Percentiles rank a stretch among this genome's conserved stretches.
phyloP scores from a whole-genome alignment of 2,888 invertebrate species.

The Drosophila neoperkinsi region DNA sequence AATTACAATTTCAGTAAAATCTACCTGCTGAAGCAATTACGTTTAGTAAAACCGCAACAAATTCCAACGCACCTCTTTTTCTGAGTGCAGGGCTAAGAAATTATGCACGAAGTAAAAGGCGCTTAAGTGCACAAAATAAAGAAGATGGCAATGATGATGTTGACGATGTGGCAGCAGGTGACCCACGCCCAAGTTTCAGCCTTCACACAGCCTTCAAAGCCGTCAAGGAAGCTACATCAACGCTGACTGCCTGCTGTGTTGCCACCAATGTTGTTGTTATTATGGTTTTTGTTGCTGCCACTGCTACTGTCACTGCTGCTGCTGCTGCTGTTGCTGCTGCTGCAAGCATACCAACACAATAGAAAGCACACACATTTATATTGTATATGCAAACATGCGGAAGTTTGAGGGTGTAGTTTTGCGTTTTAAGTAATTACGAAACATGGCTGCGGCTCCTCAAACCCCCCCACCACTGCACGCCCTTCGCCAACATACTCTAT shows the following conservation, averaged over 20 bases:
- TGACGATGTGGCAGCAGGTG: conserved; percentile 55
- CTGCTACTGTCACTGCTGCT: neutral
- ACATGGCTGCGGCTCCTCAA: conserved; percentile 21
- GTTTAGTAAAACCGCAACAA: neutral
- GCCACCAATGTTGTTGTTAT: conserved; percentile 29
- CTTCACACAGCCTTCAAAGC: conserved; percentile 32
- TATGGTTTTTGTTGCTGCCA: conserved; percentile 5
- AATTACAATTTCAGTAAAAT: neutral
- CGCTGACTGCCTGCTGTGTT: conserved; percentile 34
- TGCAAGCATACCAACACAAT: conserved; percentile 51
- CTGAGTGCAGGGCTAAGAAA: conserved; percentile 55
- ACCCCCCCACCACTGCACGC: neutral
- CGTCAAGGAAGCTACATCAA: conserved; percentile 29
- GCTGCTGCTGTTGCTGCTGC: neutral
- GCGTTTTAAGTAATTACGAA: conserved; percentile 65
- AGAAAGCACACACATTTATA: conserved; percentile 41
- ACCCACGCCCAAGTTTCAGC: conserved; percentile 54
- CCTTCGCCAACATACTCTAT: neutral
- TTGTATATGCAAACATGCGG: conserved; percentile 7
- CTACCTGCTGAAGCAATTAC: neutral
- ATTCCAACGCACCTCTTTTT: neutral
- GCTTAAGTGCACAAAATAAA: conserved; percentile 72
- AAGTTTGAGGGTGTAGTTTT: conserved; percentile 47
- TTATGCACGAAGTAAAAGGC: conserved; percentile 72
- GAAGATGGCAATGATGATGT: conserved; percentile 37